These are phyloP conservation scores for Operophtera brumata DNA, from an alignment of 2,888 invertebrate genomes.

Conservation along the genomic window DNA sequence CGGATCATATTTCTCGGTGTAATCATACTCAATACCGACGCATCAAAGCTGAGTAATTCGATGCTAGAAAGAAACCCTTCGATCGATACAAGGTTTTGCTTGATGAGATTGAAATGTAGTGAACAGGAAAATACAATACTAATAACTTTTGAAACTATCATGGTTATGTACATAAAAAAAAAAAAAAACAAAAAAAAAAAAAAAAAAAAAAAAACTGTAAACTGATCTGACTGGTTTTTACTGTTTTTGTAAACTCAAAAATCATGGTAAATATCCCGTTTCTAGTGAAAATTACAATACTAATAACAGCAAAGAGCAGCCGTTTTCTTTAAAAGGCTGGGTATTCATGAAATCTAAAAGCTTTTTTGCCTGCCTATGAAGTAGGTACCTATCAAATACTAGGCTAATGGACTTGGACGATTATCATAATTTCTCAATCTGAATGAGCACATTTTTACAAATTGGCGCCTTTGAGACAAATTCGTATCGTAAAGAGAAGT, in stretches of 20 bases:
- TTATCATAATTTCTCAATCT: constrained; percentile 29
- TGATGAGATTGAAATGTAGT: constrained; percentile 18
- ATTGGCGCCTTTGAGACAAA: constrained; percentile 7
- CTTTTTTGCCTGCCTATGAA: constrained; percentile 15
- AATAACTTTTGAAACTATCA: no score
- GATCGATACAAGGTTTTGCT: constrained; percentile 26
- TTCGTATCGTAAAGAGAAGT: constrained; percentile 2
- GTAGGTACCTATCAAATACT: constrained; percentile 24
- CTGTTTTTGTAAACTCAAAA: no score
- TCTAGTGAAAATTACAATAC: no score
- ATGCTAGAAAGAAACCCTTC: constrained; percentile 38
- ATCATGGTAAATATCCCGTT: no score
- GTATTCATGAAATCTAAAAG: constrained; percentile 18
- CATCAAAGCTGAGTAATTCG: constrained; percentile 49
- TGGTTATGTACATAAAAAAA: no score
- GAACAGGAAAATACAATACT: constrained; percentile 3
- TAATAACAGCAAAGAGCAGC: constrained; percentile 9
- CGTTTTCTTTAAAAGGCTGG: constrained; percentile 14
- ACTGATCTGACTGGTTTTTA: no score
- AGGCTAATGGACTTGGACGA: constrained; percentile 28
- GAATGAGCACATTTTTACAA: constrained; percentile 7
- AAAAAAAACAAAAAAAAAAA: no score
- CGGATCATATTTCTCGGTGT: constrained; percentile 51
- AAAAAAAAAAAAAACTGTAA: no score
- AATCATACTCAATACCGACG: constrained; percentile 45